Percentiles rank a stretch among this genome's conserved stretches.
Evolutionary conservation across 2,888 invertebrate species (phyloP).

Genomic region (Antheraea assamensis): DNA sequence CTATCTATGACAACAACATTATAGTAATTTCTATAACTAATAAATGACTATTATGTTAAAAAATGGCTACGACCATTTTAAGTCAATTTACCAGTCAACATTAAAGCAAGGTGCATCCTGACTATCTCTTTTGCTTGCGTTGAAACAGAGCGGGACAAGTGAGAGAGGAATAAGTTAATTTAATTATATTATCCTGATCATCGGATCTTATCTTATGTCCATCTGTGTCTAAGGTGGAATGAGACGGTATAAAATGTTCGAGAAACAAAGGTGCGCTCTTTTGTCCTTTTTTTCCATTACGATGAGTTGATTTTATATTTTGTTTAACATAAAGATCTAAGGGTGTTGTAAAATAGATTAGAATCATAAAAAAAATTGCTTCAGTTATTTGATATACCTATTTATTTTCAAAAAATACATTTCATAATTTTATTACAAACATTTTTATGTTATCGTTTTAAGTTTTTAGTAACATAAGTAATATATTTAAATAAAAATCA

Average conservation of each 20-base stretch:
- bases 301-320: background rate
- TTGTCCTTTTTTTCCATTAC: slow-evolving; percentile 10
- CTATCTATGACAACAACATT: background rate
- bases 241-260: slow-evolving; percentile 38
- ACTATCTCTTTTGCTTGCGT: slow-evolving; percentile 40
- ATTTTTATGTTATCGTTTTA: too few relatives aligned
- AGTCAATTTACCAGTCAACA: slow-evolving; percentile 26
- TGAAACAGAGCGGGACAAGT: slow-evolving; percentile 51
- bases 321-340: background rate
- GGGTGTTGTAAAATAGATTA: background rate
- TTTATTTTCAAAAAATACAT: too few relatives aligned
- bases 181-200: slow-evolving; percentile 64
- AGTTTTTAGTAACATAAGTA: too few relatives aligned
- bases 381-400: background rate
- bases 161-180: slow-evolving; percentile 57
- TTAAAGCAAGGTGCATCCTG: slow-evolving; percentile 21
- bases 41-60: slow-evolving; percentile 3
- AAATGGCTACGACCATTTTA: slow-evolving; percentile 26
- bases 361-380: background rate
- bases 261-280: slow-evolving; percentile 42
- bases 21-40: background rate
- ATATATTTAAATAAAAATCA: too few relatives aligned
- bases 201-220: slow-evolving; percentile 37
- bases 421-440: too few relatives aligned
- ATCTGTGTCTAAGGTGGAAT: slow-evolving; percentile 46